A percentile compares a stretch with the other conserved stretches of the same genome.
phyloP scores from a whole-genome alignment of 2,888 invertebrate species.

The Sinelater perroti region DNA sequence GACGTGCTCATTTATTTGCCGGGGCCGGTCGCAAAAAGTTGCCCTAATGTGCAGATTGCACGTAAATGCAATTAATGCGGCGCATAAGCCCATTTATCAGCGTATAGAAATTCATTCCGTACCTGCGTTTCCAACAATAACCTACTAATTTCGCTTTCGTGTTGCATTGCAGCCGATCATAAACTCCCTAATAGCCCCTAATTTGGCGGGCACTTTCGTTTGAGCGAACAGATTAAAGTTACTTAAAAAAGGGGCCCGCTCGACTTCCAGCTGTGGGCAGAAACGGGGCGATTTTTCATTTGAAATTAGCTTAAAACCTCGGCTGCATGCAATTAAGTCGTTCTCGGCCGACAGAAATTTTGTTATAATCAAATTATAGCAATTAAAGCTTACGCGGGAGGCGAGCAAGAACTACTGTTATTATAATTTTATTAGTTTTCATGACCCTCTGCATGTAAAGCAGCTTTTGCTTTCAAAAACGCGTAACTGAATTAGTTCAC shows the following conservation, averaged over 20 bases:
- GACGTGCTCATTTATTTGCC: conserved; percentile 49
- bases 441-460: no score
- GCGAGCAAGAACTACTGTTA: no score
- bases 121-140: conserved; percentile 41
- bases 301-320: no score
- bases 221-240: conserved; percentile 20
- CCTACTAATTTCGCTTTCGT: conserved; percentile 41
- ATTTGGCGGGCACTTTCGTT: conserved; percentile 27
- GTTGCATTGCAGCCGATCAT: conserved; percentile 27
- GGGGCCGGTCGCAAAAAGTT: conserved; percentile 41
- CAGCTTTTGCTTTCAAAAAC: no score
- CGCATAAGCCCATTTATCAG: conserved; percentile 42
- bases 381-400: no score
- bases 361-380: no score
- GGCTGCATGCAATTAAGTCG: no score
- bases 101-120: conserved; percentile 41
- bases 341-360: no score
- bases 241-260: conserved; percentile 9
- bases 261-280: no score
- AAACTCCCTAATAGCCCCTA: conserved; percentile 35
- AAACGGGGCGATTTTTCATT: no score
- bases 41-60: conserved; percentile 43
- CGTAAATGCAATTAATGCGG: conserved; percentile 44
- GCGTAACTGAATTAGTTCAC: no score
- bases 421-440: no score